Evolutionary conservation across 2,113 vertebrate genomes (phyloP).

Genomic region (Heterochromis multidens): DNA sequence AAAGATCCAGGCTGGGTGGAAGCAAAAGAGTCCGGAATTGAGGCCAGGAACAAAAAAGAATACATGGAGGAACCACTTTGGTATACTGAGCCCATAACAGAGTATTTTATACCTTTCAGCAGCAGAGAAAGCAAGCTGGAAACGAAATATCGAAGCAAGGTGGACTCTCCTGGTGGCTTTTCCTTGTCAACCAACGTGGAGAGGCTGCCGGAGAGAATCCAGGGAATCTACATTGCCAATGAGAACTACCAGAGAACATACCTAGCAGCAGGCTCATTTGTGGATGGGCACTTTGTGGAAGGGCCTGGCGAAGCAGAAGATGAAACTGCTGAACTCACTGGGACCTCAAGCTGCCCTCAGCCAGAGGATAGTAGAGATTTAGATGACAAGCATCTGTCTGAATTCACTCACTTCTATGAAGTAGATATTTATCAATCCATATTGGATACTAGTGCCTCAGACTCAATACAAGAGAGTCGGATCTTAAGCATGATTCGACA

Average conservation of each 20-base stretch:
- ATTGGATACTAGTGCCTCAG: constrained; percentile 99
- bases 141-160: constrained; percentile 90
- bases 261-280: constrained; percentile 95
- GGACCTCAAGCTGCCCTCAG: constrained; percentile 92
- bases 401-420: constrained; percentile 99
- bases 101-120: constrained; percentile 92
- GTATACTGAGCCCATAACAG: constrained; percentile 97
- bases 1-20: constrained; percentile 81
- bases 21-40: constrained; percentile 77
- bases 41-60: constrained; percentile 83
- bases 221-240: constrained; percentile 88
- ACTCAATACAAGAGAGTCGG: constrained; percentile 95
- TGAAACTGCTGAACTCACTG: constrained; percentile 85
- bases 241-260: constrained; percentile 87
- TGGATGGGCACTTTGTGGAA: constrained; percentile 97
- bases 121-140: constrained; percentile 94
- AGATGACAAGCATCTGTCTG: constrained; percentile 99
- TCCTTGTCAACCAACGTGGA: constrained; percentile 76
- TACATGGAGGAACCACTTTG: constrained; percentile 97
- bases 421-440: constrained; percentile 99
- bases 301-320: constrained; percentile 89
- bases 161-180: constrained; percentile 72
- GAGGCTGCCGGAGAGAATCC: constrained; percentile 85
- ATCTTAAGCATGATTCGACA: constrained; percentile 99
- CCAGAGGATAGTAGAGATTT: constrained; percentile 89